Evolutionary conservation across 1,140 invertebrate species (phyloP), one percentile per base, ranked within the genome.

Genomic region (Daktulosphaira vitifoliae): DNA sequence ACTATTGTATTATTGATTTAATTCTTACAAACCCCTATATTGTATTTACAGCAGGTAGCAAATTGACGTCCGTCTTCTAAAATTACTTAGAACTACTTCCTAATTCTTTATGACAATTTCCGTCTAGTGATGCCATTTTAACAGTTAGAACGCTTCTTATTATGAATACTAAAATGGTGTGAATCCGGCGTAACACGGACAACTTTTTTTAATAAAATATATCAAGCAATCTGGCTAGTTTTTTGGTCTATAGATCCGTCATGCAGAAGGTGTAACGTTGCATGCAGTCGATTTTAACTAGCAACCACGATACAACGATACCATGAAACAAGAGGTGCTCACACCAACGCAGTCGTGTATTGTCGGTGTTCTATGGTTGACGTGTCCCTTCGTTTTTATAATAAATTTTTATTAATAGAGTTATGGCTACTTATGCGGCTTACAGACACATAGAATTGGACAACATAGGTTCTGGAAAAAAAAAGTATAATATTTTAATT

Each of bases 371-470:
- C 54, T 49, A n/a, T 26, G 46, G 16, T 37, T 29, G 54, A 38
- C 54, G 46, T 65, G 38, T 52, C 22, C 54, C 26, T 33, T 42
- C 13, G n/a, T n/a, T n/a, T n/a, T n/a, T 50, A 25, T 66, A 29
- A 42, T 20, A 38, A 26, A 11, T 64, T 26, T 56, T 38, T n/a
- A 23, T 46, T 38, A 20, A 18, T 11, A 11, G 11, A 25, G 49
- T 38, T 67, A 85, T 85, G 83, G 82, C 83, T 66, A 82, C 82
- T 66, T 84, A 84, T 75, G 81, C 83, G 64, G 77, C 82, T 6
- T 84, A 84, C 75, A 79, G 83, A 71, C 83, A 85, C 74, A 80
- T 85, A 71, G 83, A 85, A 71, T 77, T 85, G 66, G 83, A 84
- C 75, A 84, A 84, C 71, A 79, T 85, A 67, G 83, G 83, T 72